Evolutionary conservation across 92 coral and sea anemone genomes (phyloP).

Genomic region (Hydrozoanthus gracilis): DNA sequence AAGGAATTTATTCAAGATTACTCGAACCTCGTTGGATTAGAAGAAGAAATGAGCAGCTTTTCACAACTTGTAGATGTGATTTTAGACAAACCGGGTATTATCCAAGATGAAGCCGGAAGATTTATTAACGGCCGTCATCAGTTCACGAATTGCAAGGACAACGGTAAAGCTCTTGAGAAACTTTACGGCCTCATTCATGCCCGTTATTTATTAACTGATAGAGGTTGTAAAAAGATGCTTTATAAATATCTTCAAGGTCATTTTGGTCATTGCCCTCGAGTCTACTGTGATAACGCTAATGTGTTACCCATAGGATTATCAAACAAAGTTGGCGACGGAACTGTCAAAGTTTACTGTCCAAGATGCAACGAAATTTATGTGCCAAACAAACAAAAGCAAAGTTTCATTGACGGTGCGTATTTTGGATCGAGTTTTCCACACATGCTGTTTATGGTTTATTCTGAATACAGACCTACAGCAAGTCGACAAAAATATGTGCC

Average conservation of each 20-base stretch:
- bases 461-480: constrained; percentile 75
- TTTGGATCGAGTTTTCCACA: constrained; percentile 90
- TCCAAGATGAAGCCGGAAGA: constrained; percentile 61
- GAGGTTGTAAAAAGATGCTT: constrained; percentile 85
- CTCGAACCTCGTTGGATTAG: constrained; percentile 83
- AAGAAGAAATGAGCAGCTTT: constrained; percentile 75
- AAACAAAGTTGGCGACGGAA: constrained; percentile 84
- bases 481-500: constrained; percentile 75
- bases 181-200: constrained; percentile 86
- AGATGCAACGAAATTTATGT: constrained; percentile 81
- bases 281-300: constrained; percentile 72
- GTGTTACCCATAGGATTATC: constrained; percentile 89
- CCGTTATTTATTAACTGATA: constrained; percentile 73
- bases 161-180: constrained; percentile 74
- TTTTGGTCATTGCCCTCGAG: constrained; percentile 90
- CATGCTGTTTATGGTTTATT: constrained; percentile 88
- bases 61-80: constrained; percentile 73
- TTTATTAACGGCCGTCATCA: constrained; percentile 64
- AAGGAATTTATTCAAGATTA: constrained; percentile 80
- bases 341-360: constrained; percentile 86
- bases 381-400: constrained; percentile 73
- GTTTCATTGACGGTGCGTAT: constrained; percentile 82
- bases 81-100: constrained; percentile 59
- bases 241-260: constrained; percentile 82
- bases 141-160: constrained; percentile 52